Percentiles rank a stretch among this genome's conserved stretches.
Evolutionary conservation across 2,888 invertebrate species (phyloP).

Genomic region (Xylota sylvarum): DNA sequence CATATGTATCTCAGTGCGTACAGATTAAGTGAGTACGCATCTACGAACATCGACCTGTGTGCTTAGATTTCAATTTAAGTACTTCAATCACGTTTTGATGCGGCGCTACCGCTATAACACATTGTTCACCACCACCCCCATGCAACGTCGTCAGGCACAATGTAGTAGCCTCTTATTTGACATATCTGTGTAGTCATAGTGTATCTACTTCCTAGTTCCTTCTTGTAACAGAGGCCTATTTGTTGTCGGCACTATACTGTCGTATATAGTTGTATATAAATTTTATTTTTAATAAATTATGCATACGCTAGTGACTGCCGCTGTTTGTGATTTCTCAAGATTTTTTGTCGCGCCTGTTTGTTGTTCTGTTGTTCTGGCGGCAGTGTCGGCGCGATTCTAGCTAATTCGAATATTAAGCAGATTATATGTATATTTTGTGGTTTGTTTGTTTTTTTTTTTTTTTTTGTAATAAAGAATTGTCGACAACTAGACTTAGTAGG

Average conservation of each 20-base stretch:
- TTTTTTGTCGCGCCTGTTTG: constrained; percentile 3
- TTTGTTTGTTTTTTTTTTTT: neutral
- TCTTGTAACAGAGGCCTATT: neutral
- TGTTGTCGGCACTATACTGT: neutral
- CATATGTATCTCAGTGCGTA: no score
- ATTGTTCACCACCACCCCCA: no score
- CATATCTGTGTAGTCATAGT: neutral
- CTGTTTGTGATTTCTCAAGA: constrained; percentile 4
- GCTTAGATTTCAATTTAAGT: neutral
- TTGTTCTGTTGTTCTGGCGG: no score
- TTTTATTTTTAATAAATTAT: neutral
- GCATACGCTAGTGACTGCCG: neutral
- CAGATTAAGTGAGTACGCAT: neutral
- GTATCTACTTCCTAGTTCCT: neutral
- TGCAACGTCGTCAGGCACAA: neutral
- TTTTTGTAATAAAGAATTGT: neutral
- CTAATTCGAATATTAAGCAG: constrained; percentile 1
- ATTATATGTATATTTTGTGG: neutral
- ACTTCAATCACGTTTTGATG: neutral
- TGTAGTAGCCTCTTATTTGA: neutral
- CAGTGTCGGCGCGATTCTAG: neutral
- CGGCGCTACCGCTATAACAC: neutral
- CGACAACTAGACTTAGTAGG: neutral
- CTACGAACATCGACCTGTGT: constrained; percentile 1
- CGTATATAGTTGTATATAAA: neutral